These are phyloP conservation scores for Archivesica marissinica DNA, from an alignment of 1,140 invertebrate species.

Conservation along the genomic window DNA sequence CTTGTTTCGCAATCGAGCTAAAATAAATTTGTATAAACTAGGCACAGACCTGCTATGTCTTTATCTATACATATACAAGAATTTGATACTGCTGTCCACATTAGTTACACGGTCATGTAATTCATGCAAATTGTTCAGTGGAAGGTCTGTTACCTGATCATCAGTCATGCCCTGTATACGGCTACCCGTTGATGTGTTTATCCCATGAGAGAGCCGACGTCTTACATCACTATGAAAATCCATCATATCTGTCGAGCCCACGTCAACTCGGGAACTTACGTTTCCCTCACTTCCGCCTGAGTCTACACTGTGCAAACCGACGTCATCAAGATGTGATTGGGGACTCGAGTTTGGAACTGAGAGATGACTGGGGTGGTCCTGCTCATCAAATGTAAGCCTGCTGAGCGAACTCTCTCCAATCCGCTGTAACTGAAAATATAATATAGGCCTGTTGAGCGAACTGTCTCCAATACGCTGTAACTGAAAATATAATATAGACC, in stretches of 20 bases:
- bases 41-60: too few relatives aligned
- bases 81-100: too few relatives aligned
- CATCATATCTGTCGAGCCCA: constrained; percentile 56
- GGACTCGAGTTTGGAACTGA: constrained; percentile 60
- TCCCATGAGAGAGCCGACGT: constrained; percentile 24
- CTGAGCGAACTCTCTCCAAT: constrained; percentile 56
- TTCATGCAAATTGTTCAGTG: background rate
- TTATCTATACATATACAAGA: too few relatives aligned
- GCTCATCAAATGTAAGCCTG: constrained; percentile 48
- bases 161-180: constrained; percentile 10
- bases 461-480: too few relatives aligned
- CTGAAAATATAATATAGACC: too few relatives aligned
- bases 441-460: too few relatives aligned
- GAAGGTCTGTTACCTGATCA: constrained; percentile 23
- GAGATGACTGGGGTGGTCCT: constrained; percentile 37
- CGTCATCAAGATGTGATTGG: background rate
- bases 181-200: constrained; percentile 1
- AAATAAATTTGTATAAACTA: too few relatives aligned
- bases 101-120: background rate
- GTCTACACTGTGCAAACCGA: constrained; percentile 18
- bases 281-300: constrained; percentile 40
- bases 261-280: constrained; percentile 43
- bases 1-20: too few relatives aligned
- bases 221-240: constrained; percentile 53
- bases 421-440: constrained; percentile 46